Percentiles rank a stretch among this genome's conserved stretches.
phyloP scores from a whole-genome alignment of 1,140 invertebrate species.

The Psix sp. region DNA sequence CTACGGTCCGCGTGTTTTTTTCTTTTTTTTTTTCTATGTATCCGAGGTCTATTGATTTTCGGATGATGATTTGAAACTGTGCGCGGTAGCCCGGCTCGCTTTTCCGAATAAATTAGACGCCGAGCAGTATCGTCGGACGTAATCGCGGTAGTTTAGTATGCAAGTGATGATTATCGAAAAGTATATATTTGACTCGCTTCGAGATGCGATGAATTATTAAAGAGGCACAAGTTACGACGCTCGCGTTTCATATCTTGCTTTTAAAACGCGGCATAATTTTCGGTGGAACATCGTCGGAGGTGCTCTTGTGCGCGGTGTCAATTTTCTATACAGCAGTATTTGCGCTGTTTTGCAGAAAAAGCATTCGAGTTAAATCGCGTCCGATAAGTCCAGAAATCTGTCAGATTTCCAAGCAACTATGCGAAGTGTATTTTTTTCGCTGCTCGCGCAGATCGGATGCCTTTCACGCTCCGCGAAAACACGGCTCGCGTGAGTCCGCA shows the following conservation, averaged over 20 bases:
- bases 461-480: slow-evolving; percentile 14
- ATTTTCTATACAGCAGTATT: too few species aligned
- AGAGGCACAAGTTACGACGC: slow-evolving; percentile 12
- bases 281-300: too few species aligned
- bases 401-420: slow-evolving; percentile 12
- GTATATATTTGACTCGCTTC: slow-evolving; percentile 1
- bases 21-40: not conserved
- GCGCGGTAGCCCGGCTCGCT: slow-evolving; percentile 7
- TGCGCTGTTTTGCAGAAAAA: too few species aligned
- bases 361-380: too few species aligned
- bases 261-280: slow-evolving; percentile 13
- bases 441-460: not conserved
- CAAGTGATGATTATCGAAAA: slow-evolving; percentile 19
- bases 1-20: not conserved
- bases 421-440: slow-evolving; percentile 5
- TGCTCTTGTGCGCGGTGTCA: too few species aligned
- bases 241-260: slow-evolving; percentile 2
- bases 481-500: slow-evolving; percentile 7
- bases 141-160: slow-evolving; percentile 9
- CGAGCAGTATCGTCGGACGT: slow-evolving; percentile 18
- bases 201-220: slow-evolving; percentile 32
- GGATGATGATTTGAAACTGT: not conserved
- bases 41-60: not conserved
- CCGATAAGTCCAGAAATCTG: too few species aligned
- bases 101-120: slow-evolving; percentile 28